Percentiles rank a stretch among this genome's conserved stretches.
Evolutionary conservation across 1,140 invertebrate species (phyloP).

Genomic region (Chelonus insularis): DNA sequence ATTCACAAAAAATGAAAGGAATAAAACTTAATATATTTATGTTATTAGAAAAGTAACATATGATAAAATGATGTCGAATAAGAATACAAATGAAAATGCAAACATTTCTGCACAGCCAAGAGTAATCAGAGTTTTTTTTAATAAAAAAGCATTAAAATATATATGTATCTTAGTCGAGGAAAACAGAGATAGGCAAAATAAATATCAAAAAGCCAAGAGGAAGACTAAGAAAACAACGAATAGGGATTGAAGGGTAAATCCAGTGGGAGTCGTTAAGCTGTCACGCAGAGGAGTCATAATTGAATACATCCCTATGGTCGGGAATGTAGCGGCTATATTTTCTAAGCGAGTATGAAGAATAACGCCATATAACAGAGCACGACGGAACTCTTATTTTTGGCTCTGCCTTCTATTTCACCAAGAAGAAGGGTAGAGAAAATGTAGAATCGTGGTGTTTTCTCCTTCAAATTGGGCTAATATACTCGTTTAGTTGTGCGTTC

Average conservation of each 20-base stretch:
- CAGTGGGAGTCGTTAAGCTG: slow-evolving; percentile 8
- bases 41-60: too few species aligned
- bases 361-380: not conserved
- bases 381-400: not conserved
- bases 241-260: not conserved
- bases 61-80: too few species aligned
- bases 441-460: not conserved
- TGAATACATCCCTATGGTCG: not conserved
- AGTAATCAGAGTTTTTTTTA: too few species aligned
- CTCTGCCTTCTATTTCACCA: not conserved
- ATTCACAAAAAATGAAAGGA: too few species aligned
- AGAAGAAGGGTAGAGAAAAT: not conserved
- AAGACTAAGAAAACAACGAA: not conserved
- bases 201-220: too few species aligned
- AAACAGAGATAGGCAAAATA: too few species aligned
- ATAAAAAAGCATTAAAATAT: too few species aligned
- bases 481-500: slow-evolving; percentile 10
- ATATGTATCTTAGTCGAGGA: too few species aligned
- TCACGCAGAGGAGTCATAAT: slow-evolving; percentile 4
- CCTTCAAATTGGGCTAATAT: slow-evolving; percentile 6
- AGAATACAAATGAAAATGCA: too few species aligned
- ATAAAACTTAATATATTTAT: too few species aligned
- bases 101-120: too few species aligned
- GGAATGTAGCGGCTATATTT: not conserved
- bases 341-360: slow-evolving; percentile 2